Conservation (phyloP, 2,888 invertebrate species). For the Amiota mariae region DNA sequence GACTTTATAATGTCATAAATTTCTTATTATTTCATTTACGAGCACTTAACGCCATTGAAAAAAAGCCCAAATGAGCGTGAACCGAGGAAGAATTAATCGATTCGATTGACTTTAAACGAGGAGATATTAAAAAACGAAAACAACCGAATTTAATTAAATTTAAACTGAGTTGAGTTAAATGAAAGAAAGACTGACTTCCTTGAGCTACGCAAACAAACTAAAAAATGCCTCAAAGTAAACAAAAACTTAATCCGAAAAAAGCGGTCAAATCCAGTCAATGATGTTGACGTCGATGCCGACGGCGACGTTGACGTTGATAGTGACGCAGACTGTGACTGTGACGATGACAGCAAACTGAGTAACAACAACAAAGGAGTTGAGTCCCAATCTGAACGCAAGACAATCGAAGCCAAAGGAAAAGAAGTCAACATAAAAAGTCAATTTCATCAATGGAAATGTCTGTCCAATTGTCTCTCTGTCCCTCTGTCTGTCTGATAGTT, state of each 20-base stretch:
- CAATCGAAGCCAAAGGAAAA: slow-evolving; percentile 39
- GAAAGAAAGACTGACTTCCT: slow-evolving; percentile 64
- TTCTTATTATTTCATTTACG: slow-evolving; percentile 54
- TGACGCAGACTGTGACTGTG: slow-evolving; percentile 28
- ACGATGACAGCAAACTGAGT: slow-evolving; percentile 31
- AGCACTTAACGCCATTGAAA: slow-evolving; percentile 46
- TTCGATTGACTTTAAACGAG: neutral
- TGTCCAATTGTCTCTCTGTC: slow-evolving; percentile 32
- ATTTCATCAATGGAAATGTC: slow-evolving; percentile 69
- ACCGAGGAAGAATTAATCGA: neutral
- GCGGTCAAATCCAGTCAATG: slow-evolving; percentile 53
- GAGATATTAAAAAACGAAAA: slow-evolving; percentile 21
- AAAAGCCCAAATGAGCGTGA: neutral
- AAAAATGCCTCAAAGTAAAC: slow-evolving; percentile 70
- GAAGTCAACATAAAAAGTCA: slow-evolving; percentile 61
- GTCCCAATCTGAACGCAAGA: neutral
- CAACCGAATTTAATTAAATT: neutral
- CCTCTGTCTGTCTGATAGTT: slow-evolving; percentile 29
- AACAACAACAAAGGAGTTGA: slow-evolving; percentile 36
- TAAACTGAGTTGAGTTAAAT: neutral
- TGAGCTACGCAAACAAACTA: slow-evolving; percentile 69
- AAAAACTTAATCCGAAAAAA: slow-evolving; percentile 70
- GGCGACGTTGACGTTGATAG: too few relatives aligned
- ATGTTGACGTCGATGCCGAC: slow-evolving; percentile 25
- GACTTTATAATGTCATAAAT: slow-evolving; percentile 53